A percentile compares a stretch with the other conserved stretches of the same genome.
Conservation (phyloP, 2,888 invertebrate genomes). For the Lumbricus terrestris region DNA sequence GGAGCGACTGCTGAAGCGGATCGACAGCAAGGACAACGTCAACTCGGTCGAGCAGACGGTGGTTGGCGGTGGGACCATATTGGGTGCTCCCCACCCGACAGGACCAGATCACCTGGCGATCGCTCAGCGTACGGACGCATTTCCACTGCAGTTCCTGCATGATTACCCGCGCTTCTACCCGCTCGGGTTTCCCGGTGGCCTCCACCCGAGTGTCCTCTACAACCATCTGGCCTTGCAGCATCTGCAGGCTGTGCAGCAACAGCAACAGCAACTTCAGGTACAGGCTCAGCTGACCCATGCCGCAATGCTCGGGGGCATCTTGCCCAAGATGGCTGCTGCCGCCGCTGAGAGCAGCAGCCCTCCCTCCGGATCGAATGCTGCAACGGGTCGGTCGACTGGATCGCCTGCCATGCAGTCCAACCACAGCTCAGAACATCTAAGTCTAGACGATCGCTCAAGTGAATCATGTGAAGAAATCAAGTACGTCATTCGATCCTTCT, state of each 20-base stretch:
- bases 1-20: slow-evolving; percentile 47
- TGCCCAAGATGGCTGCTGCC: not conserved
- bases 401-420: not conserved
- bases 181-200: not conserved
- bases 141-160: not conserved
- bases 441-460: slow-evolving; percentile 8
- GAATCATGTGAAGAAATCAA: slow-evolving; percentile 9
- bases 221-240: slow-evolving; percentile 20
- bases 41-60: not conserved
- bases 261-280: slow-evolving; percentile 20
- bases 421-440: slow-evolving; percentile 11
- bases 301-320: not conserved
- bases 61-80: not conserved
- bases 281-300: not conserved
- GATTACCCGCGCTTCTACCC: slow-evolving; percentile 3
- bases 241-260: slow-evolving; percentile 22
- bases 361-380: not conserved
- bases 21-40: slow-evolving; percentile 47
- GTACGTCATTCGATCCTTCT: not conserved
- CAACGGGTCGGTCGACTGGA: not conserved
- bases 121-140: not conserved
- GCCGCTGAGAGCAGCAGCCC: too few species aligned
- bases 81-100: not conserved
- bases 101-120: not conserved
- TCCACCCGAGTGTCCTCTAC: not conserved